These are phyloP conservation scores for Brachypalpus laphriformis DNA, from an alignment of 2,888 invertebrate species.

Conservation along the genomic window DNA sequence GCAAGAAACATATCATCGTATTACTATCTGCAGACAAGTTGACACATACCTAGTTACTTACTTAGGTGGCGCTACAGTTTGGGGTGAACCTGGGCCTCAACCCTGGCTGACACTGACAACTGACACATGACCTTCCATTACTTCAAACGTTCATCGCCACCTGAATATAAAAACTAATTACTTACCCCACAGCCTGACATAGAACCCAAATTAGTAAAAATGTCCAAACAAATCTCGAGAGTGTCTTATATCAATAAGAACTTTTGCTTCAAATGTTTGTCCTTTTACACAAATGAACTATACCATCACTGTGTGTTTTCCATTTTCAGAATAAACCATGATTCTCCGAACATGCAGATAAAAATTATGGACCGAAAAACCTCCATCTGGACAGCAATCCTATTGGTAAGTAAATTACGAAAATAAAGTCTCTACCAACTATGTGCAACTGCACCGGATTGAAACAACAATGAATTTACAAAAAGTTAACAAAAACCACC, in stretches of 20 bases:
- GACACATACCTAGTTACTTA: too few relatives aligned
- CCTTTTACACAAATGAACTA: slow-evolving; percentile 21
- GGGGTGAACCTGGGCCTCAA: too few relatives aligned
- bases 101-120: too few relatives aligned
- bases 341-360: slow-evolving; percentile 81
- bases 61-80: too few relatives aligned
- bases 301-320: slow-evolving; percentile 28
- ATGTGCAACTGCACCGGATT: neutral
- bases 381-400: slow-evolving; percentile 78
- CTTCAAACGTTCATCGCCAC: too few relatives aligned
- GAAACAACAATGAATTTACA: slow-evolving; percentile 31
- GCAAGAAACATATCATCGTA: too few relatives aligned
- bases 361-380: slow-evolving; percentile 79
- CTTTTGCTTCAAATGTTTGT: slow-evolving; percentile 3
- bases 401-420: slow-evolving; percentile 78
- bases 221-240: slow-evolving; percentile 11
- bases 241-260: slow-evolving; percentile 16
- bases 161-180: too few relatives aligned
- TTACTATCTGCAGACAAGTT: too few relatives aligned
- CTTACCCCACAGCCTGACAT: neutral
- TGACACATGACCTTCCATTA: too few relatives aligned
- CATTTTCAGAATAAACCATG: slow-evolving; percentile 79
- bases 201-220: neutral
- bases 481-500: slow-evolving; percentile 18
- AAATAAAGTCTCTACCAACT: slow-evolving; percentile 5